phyloP scores from a whole-genome alignment of 2,113 vertebrate species.

The Picathartes gymnocephalus region DNA sequence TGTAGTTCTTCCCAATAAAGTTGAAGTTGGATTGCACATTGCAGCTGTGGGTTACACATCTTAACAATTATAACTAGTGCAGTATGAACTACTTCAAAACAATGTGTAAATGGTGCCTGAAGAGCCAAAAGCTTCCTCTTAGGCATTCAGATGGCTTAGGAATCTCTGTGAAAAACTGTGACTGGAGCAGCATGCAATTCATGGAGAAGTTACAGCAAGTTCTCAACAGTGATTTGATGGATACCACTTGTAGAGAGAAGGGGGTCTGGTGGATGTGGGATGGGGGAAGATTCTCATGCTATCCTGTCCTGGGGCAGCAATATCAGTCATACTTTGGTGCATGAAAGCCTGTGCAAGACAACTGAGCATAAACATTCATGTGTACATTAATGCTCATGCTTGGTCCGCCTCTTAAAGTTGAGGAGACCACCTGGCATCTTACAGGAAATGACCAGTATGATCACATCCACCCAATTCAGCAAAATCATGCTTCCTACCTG shows the following conservation, averaged over 20 bases:
- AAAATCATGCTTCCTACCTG: neutral
- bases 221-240: neutral
- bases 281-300: neutral
- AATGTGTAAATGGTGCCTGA: neutral
- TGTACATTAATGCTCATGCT: neutral
- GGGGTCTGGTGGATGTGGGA: fast-evolving
- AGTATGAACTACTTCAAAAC: neutral
- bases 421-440: neutral
- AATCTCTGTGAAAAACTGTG: neutral
- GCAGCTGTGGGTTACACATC: neutral
- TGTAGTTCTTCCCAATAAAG: neutral
- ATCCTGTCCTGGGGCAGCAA: neutral
- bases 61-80: neutral
- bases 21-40: neutral
- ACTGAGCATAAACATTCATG: neutral
- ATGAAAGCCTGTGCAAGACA: neutral
- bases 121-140: neutral
- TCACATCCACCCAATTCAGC: neutral
- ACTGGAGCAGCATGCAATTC: neutral
- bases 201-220: neutral
- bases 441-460: neutral
- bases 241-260: neutral
- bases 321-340: neutral
- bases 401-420: neutral
- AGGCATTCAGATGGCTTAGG: neutral